Evolutionary conservation across 1,140 invertebrate species (phyloP).

Genomic region (Anastrepha ludens): DNA sequence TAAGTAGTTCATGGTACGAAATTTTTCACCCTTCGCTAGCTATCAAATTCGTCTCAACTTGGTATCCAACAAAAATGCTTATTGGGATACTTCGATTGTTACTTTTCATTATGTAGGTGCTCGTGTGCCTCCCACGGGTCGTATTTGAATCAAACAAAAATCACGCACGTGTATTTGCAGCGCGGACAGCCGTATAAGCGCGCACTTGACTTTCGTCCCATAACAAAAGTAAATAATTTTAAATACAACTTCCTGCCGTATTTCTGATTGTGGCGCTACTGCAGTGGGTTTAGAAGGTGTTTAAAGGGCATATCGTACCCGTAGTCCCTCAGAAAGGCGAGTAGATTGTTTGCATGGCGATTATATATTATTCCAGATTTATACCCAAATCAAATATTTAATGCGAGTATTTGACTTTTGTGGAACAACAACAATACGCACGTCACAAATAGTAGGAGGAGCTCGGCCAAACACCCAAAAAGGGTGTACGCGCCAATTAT

Average conservation of each 20-base stretch:
- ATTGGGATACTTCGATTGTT: too few relatives aligned
- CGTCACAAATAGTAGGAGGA: too few relatives aligned
- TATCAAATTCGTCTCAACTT: too few relatives aligned
- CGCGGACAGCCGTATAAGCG: neutral
- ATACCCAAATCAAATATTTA: slow-evolving; percentile 30
- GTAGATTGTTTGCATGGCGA: neutral
- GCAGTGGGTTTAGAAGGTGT: neutral
- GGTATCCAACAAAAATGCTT: too few relatives aligned
- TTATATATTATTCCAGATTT: slow-evolving; percentile 23
- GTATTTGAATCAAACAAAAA: slow-evolving; percentile 1
- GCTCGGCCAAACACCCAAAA: too few relatives aligned
- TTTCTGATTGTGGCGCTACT: neutral
- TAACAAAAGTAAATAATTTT: slow-evolving; percentile 28
- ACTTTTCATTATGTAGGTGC: neutral
- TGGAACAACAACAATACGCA: too few relatives aligned
- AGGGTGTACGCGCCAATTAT: too few relatives aligned
- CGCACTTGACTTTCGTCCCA: neutral
- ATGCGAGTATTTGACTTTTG: neutral
- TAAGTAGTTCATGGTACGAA: too few relatives aligned
- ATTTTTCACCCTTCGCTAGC: too few relatives aligned
- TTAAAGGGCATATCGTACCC: neutral
- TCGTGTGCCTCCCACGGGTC: neutral
- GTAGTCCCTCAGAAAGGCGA: neutral
- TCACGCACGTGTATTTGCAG: neutral
- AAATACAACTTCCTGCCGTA: neutral